phyloP scores from a whole-genome alignment of 2,113 vertebrate species.

The Oncorhynchus gorbuscha region DNA sequence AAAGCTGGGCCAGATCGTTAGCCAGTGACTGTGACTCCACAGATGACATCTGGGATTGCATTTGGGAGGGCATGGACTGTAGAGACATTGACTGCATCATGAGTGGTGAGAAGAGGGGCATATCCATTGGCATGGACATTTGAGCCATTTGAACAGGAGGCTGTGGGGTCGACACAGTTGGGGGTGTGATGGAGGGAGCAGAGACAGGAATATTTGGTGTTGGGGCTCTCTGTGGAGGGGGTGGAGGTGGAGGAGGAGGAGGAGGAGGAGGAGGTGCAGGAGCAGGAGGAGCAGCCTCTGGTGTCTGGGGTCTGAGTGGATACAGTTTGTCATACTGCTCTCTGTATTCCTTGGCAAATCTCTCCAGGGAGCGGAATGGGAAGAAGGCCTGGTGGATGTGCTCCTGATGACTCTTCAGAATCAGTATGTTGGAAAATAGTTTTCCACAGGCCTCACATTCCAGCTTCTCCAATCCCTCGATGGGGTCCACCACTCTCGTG shows the following conservation, averaged over 20 bases:
- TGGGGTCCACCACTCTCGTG: slow-evolving; percentile 82
- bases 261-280: slow-evolving; percentile 72
- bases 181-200: slow-evolving; percentile 84
- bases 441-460: slow-evolving; percentile 95
- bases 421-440: slow-evolving; percentile 95
- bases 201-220: slow-evolving; percentile 86
- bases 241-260: slow-evolving; percentile 80
- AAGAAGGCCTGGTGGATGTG: slow-evolving; percentile 98
- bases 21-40: slow-evolving; percentile 84
- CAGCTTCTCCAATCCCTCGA: slow-evolving; percentile 89
- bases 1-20: slow-evolving; percentile 91
- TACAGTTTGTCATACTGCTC: slow-evolving; percentile 97
- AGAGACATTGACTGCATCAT: slow-evolving; percentile 98
- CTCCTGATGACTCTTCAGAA: slow-evolving; percentile 98
- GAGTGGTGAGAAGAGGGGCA: slow-evolving; percentile 93
- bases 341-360: slow-evolving; percentile 95
- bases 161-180: slow-evolving; percentile 84
- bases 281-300: slow-evolving; percentile 79
- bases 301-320: slow-evolving; percentile 90
- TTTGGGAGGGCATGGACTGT: slow-evolving; percentile 86
- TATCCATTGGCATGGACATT: slow-evolving; percentile 93
- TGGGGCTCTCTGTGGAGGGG: slow-evolving; percentile 87
- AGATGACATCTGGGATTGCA: slow-evolving; percentile 84
- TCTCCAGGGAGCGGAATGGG: slow-evolving; percentile 92
- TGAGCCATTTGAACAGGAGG: slow-evolving; percentile 83